Percentiles rank a stretch among this genome's conserved stretches.
Conservation (phyloP, 2,113 vertebrate genomes). For the Aplodontia rufa region DNA sequence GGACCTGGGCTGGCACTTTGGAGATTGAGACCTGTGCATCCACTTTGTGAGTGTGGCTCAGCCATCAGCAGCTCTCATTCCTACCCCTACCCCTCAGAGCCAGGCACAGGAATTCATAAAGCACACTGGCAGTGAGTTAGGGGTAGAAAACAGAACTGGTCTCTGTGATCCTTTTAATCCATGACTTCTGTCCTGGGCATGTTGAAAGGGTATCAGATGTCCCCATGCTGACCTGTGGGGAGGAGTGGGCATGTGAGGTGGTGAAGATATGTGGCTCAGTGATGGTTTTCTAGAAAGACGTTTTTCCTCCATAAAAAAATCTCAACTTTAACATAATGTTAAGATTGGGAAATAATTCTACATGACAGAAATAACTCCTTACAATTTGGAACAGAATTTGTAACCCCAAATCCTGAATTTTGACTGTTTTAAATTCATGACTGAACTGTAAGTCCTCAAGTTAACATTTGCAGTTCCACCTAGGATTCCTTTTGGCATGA, state of each 20-base stretch:
- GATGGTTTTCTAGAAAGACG: background rate
- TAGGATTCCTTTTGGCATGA: background rate
- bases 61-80: background rate
- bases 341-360: background rate
- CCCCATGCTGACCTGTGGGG: accelerated
- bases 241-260: accelerated
- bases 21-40: constrained; percentile 17
- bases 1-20: background rate
- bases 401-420: background rate
- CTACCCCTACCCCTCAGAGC: accelerated
- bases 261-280: background rate
- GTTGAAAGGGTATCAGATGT: background rate
- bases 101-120: background rate
- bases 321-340: background rate
- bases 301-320: background rate
- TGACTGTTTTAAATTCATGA: background rate
- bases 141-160: background rate
- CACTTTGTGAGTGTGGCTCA: background rate
- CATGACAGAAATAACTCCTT: background rate
- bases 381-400: background rate
- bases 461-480: background rate
- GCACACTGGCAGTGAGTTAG: background rate
- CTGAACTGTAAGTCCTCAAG: background rate
- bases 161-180: background rate
- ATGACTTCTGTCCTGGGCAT: background rate